Evolutionary conservation across 2,888 invertebrate species (phyloP).

Genomic region (Apamea sordens): DNA sequence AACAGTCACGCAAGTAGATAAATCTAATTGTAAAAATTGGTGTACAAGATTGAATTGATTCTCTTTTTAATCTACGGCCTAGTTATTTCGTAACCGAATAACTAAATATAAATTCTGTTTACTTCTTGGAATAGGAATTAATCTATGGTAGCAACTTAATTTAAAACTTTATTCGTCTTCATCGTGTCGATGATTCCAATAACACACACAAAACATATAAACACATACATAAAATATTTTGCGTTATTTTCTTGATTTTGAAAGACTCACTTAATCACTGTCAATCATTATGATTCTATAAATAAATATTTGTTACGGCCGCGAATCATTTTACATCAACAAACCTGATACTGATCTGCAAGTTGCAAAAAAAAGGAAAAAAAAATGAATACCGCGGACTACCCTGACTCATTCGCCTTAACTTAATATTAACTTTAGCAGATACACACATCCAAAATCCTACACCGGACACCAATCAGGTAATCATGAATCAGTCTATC

Average conservation of each 20-base stretch:
- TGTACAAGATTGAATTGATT: background rate
- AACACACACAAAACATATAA: no score
- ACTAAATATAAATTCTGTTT: background rate
- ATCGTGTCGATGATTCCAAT: background rate
- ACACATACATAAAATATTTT: background rate
- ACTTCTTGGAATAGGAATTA: background rate
- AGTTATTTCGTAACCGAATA: background rate
- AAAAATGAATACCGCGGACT: background rate
- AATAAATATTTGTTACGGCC: no score
- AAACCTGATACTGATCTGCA: no score
- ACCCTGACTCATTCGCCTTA: background rate
- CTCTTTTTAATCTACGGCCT: background rate
- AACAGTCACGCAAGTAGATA: background rate
- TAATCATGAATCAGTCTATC: constrained; percentile 58
- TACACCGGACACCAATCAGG: constrained; percentile 58
- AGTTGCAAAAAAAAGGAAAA: background rate
- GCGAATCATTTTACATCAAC: no score
- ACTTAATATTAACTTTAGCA: background rate
- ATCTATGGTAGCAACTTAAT: background rate
- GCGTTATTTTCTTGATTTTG: background rate
- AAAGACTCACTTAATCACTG: no score
- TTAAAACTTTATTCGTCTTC: background rate
- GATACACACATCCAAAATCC: background rate
- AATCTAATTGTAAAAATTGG: background rate
- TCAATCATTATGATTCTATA: background rate